Conservation (phyloP, 2,797 vertebrate genomes). For the Vireo griseus region DNA sequence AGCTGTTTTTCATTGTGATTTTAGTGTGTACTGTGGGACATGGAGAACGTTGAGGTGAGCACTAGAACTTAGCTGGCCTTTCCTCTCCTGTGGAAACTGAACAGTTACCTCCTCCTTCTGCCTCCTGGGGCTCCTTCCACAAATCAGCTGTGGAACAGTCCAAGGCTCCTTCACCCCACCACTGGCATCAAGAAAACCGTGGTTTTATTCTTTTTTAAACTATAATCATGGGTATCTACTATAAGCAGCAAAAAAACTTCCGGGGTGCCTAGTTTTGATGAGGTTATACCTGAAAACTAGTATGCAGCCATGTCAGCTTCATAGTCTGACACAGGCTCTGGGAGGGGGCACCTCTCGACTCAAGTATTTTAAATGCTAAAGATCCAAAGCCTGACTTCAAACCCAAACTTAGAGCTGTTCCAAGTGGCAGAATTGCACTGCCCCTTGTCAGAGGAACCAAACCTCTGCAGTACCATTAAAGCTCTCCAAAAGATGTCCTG, state of each 20-base stretch:
- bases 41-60: fast-evolving
- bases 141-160: background rate
- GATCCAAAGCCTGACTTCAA: background rate
- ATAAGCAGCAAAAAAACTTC: background rate
- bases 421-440: background rate
- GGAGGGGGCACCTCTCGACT: no score
- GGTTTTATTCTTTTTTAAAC: background rate
- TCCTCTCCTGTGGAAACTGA: background rate
- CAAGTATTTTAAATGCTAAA: background rate
- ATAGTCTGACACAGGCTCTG: fast-evolving
- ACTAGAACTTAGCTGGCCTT: background rate
- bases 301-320: fast-evolving
- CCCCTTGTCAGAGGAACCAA: background rate
- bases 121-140: background rate
- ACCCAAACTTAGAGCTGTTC: no score
- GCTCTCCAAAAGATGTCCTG: background rate
- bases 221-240: background rate
- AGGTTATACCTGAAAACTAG: background rate
- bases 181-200: background rate
- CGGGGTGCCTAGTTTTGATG: background rate
- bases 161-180: background rate
- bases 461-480: background rate
- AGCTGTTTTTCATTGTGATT: background rate
- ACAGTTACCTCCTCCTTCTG: background rate
- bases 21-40: background rate